A percentile compares a stretch with the other conserved stretches of the same genome.
These are phyloP conservation scores for Stenolophus ochropezus DNA, from an alignment of 2,888 invertebrate genomes.

Conservation along the genomic window DNA sequence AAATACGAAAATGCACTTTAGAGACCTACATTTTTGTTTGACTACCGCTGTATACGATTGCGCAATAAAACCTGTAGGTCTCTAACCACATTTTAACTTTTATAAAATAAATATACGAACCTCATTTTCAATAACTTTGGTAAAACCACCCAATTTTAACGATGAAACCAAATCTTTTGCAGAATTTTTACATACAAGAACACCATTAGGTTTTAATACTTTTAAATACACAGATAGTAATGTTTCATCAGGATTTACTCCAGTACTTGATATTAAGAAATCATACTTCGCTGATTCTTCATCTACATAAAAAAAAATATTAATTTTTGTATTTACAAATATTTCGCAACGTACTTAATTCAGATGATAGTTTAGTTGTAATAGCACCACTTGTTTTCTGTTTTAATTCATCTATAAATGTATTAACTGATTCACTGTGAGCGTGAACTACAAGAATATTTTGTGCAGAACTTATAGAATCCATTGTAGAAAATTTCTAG, in stretches of 20 bases:
- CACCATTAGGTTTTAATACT: slow-evolving; percentile 80
- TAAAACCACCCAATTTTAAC: slow-evolving; percentile 81
- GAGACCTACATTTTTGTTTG: not conserved
- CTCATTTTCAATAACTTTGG: slow-evolving; percentile 68
- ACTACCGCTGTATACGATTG: not conserved
- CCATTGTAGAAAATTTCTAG: slow-evolving; percentile 18
- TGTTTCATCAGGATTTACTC: slow-evolving; percentile 71
- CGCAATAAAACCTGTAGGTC: no score
- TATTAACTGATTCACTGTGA: slow-evolving; percentile 73
- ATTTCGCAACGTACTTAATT: slow-evolving; percentile 24
- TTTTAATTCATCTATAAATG: slow-evolving; percentile 75
- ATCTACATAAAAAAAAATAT: slow-evolving; percentile 69
- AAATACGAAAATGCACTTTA: no score
- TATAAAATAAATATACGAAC: not conserved
- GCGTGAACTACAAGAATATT: slow-evolving; percentile 78
- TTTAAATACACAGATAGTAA: slow-evolving; percentile 77
- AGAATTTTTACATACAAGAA: slow-evolving; percentile 74
- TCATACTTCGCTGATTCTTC: slow-evolving; percentile 77
- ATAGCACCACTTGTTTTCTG: slow-evolving; percentile 68
- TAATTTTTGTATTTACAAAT: not conserved
- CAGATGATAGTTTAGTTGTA: slow-evolving; percentile 23
- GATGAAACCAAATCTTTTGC: slow-evolving; percentile 69
- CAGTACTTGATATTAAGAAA: slow-evolving; percentile 76
- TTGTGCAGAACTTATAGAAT: slow-evolving; percentile 70
- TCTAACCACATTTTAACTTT: no score